Conservation (phyloP, 2,113 vertebrate species). For the human region GRCh38 chr3:56391501-56392000, state of each 20-base stretch:
- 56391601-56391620: background rate
- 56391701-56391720: background rate
- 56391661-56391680: background rate
- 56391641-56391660: background rate
- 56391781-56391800: background rate
- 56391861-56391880: slow-evolving; percentile 56
- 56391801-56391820: slow-evolving; percentile 28
- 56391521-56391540: background rate
- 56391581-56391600: background rate
- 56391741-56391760: slow-evolving; percentile 39
- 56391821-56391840: slow-evolving; percentile 63
- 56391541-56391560: background rate
- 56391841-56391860: slow-evolving; percentile 22
- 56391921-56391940: slow-evolving; percentile 48
- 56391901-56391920: slow-evolving; percentile 22
- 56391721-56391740: background rate
- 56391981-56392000: slow-evolving; percentile 12
- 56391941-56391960: slow-evolving; percentile 55
- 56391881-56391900: slow-evolving; percentile 28
- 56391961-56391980: background rate
- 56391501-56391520: background rate
- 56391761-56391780: background rate
- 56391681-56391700: slow-evolving; percentile 20
- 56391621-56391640: background rate
- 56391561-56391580: background rate